Base-by-base conservation (phyloP, 2,113 vertebrate species). In the Sphaerodactylus townsendi region DNA sequence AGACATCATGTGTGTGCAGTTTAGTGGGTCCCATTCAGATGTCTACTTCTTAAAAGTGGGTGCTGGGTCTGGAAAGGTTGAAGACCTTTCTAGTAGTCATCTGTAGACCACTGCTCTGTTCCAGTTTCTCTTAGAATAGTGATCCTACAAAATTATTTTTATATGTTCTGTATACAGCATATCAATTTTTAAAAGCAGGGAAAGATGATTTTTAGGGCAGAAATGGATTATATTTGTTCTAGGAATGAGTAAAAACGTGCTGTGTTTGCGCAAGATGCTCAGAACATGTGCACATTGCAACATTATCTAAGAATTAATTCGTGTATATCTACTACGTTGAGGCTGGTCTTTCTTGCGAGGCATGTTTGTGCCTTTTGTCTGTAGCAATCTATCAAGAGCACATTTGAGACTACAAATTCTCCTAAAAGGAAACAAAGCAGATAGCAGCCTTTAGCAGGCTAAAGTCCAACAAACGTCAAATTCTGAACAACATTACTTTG, bases 391-490 rank as follows among this genome's bases (percentile, higher is more conserved):
- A 85, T 86, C 84, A 90, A 68, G 70, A 44, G 77, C 78, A 23
- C 78, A 48, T 87, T 87, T 91, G 86, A 90, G 90, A 79, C 80
- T 77, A 91, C 85, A 85, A 82, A 86, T 91, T 91, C 86, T 92
- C 94, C 89, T 88, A 82, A 86, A 82, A 92, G 89, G 83, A 96
- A 95, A 93, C 91, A 93, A 94, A 93, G 90, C 92, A 94, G 92
- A 95, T 94, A 94, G 95, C 95, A 93, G 95, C 95, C 94, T 92
- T 93, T 91, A 95, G 79, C 95, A 96, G 95, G 94, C 96, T 2
- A 77, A 91, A 93, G 94, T 97, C 96, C 97, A 96, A 94, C 94
- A 94, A 93, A 95, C 92, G 93, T 96, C 96, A 96, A 93, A 95
- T 95, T 95, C 95, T 90, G 91, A 96, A 95, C 96, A 95, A 92